Evolutionary conservation across 2,888 invertebrate genomes (phyloP), one percentile per base, ranked within the genome.

Genomic region (Ornithoptera priamus): DNA sequence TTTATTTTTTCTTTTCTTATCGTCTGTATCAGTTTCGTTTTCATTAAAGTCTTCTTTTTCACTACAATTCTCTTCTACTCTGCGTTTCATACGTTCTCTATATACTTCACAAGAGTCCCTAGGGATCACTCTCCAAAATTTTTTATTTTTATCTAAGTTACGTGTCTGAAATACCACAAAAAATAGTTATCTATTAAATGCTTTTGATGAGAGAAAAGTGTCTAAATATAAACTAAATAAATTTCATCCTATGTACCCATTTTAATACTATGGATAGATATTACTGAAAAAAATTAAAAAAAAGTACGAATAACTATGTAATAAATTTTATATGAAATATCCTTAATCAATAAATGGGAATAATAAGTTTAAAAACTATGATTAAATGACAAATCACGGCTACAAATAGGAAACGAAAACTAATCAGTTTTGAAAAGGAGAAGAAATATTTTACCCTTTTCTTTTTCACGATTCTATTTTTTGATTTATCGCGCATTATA

Each of bases 81-180:
- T 70, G 1, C 81, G 79, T 67, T 74, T 80, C 4, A 75, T 80
- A 7, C 85, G 79, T 10, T 81, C 76, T 70, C 78, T 86, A 62
- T 88, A 85, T 15, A 89, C 78, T 72, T 88, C 87, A 53, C 83
- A 81, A 0, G 89, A 89, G 70, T 89, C 89, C 77, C 85, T 88
- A 0, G 88, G 88, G 24, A 86, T 65, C 0, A 89, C 73, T 70
- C 80, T 85, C 87, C 87, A 89, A 0, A 74, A 72, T 4, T 75
- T 74, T 67, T 73, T 78, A 0, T 76, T 73, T 53, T 78, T 75
- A 30, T 78, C 70, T 6, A 73, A 69, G 46, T 75, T 74, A 10
- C 71, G 72, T 76, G 83, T 83, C 87, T 87, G 67, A 8, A 59
- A 73, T 66, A 63, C 59, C 18, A 57, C 20, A 57, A 20, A 50